Evolutionary conservation across 2,113 vertebrate genomes (phyloP).

Genomic region (Calcarius ornatus): DNA sequence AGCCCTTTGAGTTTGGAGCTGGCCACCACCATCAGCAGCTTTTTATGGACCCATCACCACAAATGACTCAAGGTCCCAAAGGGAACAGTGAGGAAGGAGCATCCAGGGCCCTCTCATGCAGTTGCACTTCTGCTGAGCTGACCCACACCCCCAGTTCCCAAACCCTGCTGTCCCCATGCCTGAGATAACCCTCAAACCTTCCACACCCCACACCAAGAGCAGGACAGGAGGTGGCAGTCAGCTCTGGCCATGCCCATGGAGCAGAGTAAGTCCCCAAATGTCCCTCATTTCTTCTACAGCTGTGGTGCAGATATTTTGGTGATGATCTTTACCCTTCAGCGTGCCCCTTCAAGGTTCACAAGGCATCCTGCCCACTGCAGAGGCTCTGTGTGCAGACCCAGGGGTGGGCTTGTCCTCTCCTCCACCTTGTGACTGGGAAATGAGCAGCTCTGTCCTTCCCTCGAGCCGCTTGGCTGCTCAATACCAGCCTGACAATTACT

Average conservation of each 20-base stretch:
- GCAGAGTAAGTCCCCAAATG: too few relatives aligned
- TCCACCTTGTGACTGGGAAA: background rate
- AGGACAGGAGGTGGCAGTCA: background rate
- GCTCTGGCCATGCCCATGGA: background rate
- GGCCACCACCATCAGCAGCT: background rate
- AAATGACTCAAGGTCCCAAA: background rate
- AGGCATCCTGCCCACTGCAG: background rate
- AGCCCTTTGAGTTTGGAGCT: background rate
- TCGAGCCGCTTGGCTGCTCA: background rate
- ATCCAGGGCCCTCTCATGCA: background rate
- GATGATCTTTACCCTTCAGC: accelerated
- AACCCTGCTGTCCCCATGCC: background rate
- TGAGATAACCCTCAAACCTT: background rate
- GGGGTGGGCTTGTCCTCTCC: background rate
- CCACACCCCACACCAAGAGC: background rate
- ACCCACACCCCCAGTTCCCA: background rate
- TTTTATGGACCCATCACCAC: background rate
- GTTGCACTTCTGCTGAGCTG: background rate
- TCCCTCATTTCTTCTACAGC: background rate
- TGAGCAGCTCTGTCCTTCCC: background rate
- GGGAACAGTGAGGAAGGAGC: background rate
- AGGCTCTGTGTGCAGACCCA: background rate
- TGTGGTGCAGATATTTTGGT: background rate
- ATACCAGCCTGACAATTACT: background rate
- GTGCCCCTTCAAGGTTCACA: background rate